Evolutionary conservation across 2,113 vertebrate species (phyloP), one percentile per base, ranked within the genome.

Genomic region (Thermophis baileyi): DNA sequence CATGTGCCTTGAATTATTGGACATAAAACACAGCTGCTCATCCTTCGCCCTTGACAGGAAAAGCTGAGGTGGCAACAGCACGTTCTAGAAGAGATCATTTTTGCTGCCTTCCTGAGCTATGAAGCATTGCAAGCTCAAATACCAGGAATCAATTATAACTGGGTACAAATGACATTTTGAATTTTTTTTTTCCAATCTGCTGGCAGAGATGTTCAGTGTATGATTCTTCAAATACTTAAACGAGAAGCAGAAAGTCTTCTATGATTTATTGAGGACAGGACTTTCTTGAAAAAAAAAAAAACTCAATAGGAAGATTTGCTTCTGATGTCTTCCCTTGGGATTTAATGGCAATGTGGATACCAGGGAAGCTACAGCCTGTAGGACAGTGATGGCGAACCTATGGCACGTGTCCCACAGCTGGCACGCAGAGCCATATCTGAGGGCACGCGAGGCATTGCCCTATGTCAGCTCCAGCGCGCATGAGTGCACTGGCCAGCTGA

Each of bases 1-100:
- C 87, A 91, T 51, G 44, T 90, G 25, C 60, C 89, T 81, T 53
- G 0, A 91, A 25, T 93, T 95, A 69, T 94, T 89, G 85, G 88
- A 94, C 90, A 93, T 51, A 93, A 91, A 96, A 94, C 60, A 91
- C 49, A 22, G 92, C 90, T 92, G 54, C 91, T 92, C 63, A 90
- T 63, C 69, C 87, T 69, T 86, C 89, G 27, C 40, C 91, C 9
- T 57, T 57, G 88, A 94, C 88, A 57, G 93, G 47, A 93, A 89
- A 63, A 93, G 86, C 91, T 91, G 60, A 92, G 40, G 18, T 91
- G 25, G 54, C 85, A 94, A 63, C 9, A 89, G 90, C 16, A 50
- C 46, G 85, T 87, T 81, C 88, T 92, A 85, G 3, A 95, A 63
- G 93, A 90, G 47, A 57, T 9, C 90, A 6, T 91, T 90, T 81